These are phyloP conservation scores for Conus betulinus DNA, from an alignment of 1,140 invertebrate genomes.

Conservation along the genomic window DNA sequence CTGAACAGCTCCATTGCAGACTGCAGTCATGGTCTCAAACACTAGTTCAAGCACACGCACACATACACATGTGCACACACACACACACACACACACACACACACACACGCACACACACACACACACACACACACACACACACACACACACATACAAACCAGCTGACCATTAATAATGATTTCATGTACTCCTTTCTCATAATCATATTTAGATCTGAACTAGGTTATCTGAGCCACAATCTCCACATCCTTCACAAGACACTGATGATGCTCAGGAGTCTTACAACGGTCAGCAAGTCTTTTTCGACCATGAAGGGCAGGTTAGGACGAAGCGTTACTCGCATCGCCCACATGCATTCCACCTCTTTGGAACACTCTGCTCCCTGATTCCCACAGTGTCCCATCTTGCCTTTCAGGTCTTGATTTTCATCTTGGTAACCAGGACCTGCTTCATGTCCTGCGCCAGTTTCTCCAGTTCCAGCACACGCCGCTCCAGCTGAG, in stretches of 20 bases:
- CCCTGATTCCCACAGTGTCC: not conserved
- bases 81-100: not conserved
- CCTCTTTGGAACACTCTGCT: not conserved
- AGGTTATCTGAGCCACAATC: no score
- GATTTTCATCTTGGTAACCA: constrained; percentile 60
- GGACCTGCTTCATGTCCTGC: constrained; percentile 66
- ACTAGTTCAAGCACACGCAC: not conserved
- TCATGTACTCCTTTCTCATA: no score
- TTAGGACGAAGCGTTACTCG: not conserved
- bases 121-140: not conserved
- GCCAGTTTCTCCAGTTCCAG: constrained; percentile 66
- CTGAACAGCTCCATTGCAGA: not conserved
- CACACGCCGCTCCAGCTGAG: constrained; percentile 60
- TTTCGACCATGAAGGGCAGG: not conserved
- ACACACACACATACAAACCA: not conserved
- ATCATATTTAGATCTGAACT: not conserved
- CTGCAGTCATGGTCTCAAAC: not conserved
- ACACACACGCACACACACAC: not conserved
- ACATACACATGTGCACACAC: not conserved
- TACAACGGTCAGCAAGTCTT: not conserved
- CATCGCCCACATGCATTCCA: not conserved
- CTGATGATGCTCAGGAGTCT: not conserved
- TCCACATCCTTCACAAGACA: no score
- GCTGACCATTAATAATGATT: no score
- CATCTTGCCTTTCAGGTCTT: not conserved